Base-by-base conservation (phyloP, 2,888 invertebrate species). In the Sycophila texana region DNA sequence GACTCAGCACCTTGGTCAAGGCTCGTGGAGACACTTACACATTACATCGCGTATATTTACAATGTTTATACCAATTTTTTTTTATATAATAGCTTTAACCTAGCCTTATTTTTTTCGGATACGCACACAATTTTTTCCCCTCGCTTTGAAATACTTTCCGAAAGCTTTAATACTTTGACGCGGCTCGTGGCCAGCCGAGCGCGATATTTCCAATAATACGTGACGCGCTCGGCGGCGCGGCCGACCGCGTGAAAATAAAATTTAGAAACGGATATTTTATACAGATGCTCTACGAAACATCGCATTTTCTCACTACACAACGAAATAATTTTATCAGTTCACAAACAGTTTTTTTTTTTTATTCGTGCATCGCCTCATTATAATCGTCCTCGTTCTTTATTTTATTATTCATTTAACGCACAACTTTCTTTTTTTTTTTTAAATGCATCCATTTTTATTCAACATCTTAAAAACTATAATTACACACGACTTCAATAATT, bases 1-100 rank as follows among this genome's bases (percentile, higher is more conserved):
- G 73, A 70, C 63, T 81, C 81, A 81, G 77, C 81, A 81, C 81
- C 81, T 39, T 74, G 77, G 68, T 80, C 47, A 77, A 81, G 81
- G 81, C 81, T 81, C 74, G 74, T 70, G 39, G 68, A 80, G 73
- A 73, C 73, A 71, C 76, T 73, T 76, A 80, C 73, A 80, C 26
- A 60, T 55, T 74, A 80, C 18, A 61, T 18, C 70, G 57, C 39
- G 30, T 65, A 74, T 78, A 81, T 78, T 66, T 78, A 81, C 81
- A 81, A 78, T 78, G 39, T 7, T 61, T 61, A 61, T n/a, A 30
- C 60, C 26, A 16, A 22, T 58, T 22, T 58, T 58, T 22, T 30
- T 55, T 51, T 67, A 67, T 70, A 26, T 51, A 12, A 65, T 18
- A 4, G 39, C 65, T 74, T 68, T 75, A 79, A 67, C 65, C 39